Base-by-base conservation (phyloP, 2,888 invertebrate genomes). In the Neocrepidodera transversa region DNA sequence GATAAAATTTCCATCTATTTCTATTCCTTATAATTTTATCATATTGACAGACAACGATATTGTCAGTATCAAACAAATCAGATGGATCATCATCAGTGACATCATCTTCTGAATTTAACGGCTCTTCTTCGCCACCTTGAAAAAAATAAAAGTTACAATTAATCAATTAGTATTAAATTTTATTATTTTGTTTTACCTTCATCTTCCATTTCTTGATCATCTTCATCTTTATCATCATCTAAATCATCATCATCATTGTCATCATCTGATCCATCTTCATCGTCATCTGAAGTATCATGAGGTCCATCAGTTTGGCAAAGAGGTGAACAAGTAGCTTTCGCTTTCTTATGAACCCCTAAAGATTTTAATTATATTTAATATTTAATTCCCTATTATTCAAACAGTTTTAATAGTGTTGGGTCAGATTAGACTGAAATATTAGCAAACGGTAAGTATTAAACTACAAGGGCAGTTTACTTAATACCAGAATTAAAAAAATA, bases 41-140 rank as follows among this genome's bases (percentile, higher is more conserved):
- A 82, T 98, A 99, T 81, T 99, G 99, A 80, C 99, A 99, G 60
- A 99, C 98, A 63, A 99, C 95, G 58, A 99, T 97, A 84, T 99
- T 98, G 71, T 99, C 98, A 36, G 98, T 97, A 74, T 99, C 98
- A 82, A 98, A 99, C 78, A 98, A 86, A 79, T 97, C 97, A 63
- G 90, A 85, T 0, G 94, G 91, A 76, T 96, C 93, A 74, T 97
- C 97, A 78, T 97, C 97, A 47, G 97, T 97, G 4, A 97, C 96
- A 82, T 98, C 97, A 81, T 98, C 98, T 72, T 90, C 95, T 3
- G 96, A 96, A 80, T 97, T 97, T 0, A 98, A 82, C 0, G 97
- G 97, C 76, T 97, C 97, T 83, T 97, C 79, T 68, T 79, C 78
- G 10, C 71, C 72, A 16, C 74, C 62, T 62, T 17, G 8, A 48